Evolutionary conservation across 2,797 vertebrate genomes (phyloP).

Genomic region (Cossypha polioptera): DNA sequence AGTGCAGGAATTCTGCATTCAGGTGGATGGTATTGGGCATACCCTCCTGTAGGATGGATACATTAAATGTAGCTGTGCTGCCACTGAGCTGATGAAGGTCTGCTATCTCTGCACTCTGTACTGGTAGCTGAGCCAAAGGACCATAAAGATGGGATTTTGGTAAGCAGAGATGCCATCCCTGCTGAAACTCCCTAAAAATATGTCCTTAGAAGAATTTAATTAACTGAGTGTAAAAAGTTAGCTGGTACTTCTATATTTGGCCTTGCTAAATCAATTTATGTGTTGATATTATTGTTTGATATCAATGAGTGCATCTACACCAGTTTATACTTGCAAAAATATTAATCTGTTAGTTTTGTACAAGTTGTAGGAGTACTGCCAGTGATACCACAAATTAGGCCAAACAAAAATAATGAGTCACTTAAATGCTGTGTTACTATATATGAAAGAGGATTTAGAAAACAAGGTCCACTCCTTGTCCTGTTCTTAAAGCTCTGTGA

Average conservation of each 20-base stretch:
- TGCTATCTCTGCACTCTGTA: neutral
- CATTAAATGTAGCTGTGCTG: neutral
- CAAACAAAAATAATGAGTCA: slow-evolving; percentile 68
- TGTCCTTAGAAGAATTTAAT: slow-evolving; percentile 21
- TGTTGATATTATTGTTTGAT: neutral
- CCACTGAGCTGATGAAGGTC: neutral
- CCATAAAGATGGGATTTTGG: neutral
- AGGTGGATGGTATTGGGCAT: neutral
- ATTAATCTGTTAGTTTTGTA: slow-evolving; percentile 40
- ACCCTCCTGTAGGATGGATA: neutral
- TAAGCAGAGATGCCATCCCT: neutral
- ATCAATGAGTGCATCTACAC: neutral
- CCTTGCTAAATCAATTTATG: neutral
- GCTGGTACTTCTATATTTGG: neutral
- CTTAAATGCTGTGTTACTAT: slow-evolving; percentile 57
- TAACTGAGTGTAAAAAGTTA: slow-evolving; percentile 40
- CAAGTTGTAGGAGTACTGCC: slow-evolving; percentile 57
- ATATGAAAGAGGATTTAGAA: slow-evolving; percentile 47
- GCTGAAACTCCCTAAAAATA: neutral
- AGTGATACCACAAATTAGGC: slow-evolving; percentile 66
- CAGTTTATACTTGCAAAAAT: neutral
- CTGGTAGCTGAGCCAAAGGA: neutral
- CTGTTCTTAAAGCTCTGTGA: slow-evolving; percentile 23
- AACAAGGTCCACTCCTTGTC: slow-evolving; percentile 43
- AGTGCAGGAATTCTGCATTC: neutral